Evolutionary conservation across 2,888 invertebrate genomes (phyloP).

Genomic region (Drosophila yooni): DNA sequence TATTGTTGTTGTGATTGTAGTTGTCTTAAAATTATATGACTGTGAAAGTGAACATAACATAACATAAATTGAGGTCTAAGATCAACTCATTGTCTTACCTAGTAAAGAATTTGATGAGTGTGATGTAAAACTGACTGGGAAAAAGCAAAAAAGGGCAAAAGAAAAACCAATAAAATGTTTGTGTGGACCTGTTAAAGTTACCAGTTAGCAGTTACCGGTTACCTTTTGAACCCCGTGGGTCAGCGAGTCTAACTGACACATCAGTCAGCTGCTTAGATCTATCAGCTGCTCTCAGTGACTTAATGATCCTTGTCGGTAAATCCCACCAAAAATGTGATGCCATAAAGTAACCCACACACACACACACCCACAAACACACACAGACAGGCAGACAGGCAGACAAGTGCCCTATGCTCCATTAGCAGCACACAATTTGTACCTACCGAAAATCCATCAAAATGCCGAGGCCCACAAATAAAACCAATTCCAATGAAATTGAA

Average conservation of each 20-base stretch:
- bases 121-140: conserved; percentile 16
- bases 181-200: conserved; percentile 27
- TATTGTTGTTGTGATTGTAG: neutral
- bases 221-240: conserved; percentile 22
- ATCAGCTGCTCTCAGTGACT: conserved; percentile 13
- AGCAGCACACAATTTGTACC: conserved; percentile 74
- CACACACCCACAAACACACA: conserved; percentile 19
- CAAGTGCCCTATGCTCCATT: conserved; percentile 69
- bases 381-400: conserved; percentile 8
- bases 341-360: conserved; percentile 42
- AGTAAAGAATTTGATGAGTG: neutral
- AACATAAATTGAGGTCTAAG: neutral
- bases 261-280: conserved; percentile 21
- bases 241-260: conserved; percentile 18
- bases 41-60: neutral
- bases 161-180: conserved; percentile 6
- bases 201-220: neutral
- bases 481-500: conserved; percentile 75
- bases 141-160: neutral
- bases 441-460: conserved; percentile 73
- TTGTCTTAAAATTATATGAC: neutral
- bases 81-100: neutral
- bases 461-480: conserved; percentile 67
- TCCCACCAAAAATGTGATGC: conserved; percentile 30
- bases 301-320: conserved; percentile 67